phyloP scores from a whole-genome alignment of 1,140 invertebrate genomes.

The Phymastichus coffea region DNA sequence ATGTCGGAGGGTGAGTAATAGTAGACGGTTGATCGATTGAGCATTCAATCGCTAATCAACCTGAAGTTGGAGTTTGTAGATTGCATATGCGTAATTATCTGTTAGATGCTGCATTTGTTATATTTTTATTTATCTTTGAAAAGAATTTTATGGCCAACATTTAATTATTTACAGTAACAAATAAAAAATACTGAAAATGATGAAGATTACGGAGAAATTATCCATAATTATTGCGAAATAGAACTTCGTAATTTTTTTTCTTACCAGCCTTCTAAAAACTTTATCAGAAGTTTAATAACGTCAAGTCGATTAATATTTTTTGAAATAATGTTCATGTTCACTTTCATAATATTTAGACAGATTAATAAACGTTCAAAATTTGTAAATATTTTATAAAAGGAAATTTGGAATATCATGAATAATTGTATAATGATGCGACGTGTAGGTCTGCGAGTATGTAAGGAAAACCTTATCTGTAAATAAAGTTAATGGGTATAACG shows the following conservation, averaged over 20 bases:
- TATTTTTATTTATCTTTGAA: slow-evolving; percentile 13
- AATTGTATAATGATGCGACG: slow-evolving; percentile 32
- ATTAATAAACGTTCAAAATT: slow-evolving; percentile 15
- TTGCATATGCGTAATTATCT: slow-evolving; percentile 6
- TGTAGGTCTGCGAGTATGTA: slow-evolving; percentile 28
- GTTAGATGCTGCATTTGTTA: slow-evolving; percentile 13
- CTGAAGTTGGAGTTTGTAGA: slow-evolving; percentile 4
- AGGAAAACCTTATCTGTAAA: slow-evolving; percentile 31
- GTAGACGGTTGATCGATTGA: slow-evolving; percentile 20
- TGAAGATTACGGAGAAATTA: too few species aligned
- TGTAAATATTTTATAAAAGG: slow-evolving; percentile 12
- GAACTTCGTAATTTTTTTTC: too few species aligned
- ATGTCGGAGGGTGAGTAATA: slow-evolving; percentile 62
- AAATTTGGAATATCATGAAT: slow-evolving; percentile 23
- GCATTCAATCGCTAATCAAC: slow-evolving; percentile 20
- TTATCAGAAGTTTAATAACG: too few species aligned
- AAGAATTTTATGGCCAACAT: background rate
- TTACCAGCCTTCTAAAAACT: too few species aligned
- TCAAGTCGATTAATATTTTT: too few species aligned
- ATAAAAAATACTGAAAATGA: too few species aligned
- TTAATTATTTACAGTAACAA: too few species aligned
- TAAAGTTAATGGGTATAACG: slow-evolving; percentile 21
- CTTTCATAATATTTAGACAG: slow-evolving; percentile 3
- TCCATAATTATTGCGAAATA: too few species aligned
- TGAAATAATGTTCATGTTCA: too few species aligned